Percentiles rank a stretch among this genome's conserved stretches.
Evolutionary conservation across 92 coral and sea anemone genomes (phyloP).

Genomic region (Epizoanthus scotinus): DNA sequence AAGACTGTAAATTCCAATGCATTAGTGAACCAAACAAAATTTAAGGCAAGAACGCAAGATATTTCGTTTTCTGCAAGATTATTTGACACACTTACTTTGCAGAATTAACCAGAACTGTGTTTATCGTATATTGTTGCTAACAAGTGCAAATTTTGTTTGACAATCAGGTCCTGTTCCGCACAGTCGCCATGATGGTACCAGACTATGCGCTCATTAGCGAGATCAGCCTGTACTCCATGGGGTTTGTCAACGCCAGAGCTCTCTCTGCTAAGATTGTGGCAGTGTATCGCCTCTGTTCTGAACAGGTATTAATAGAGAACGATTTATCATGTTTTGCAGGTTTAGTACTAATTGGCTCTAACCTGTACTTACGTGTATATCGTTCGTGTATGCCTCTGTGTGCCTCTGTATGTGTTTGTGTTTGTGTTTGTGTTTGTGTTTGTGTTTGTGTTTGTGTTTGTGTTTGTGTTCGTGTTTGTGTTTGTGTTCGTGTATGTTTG

Average conservation of each 20-base stretch:
- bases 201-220: constrained; percentile 97
- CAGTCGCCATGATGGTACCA: constrained; percentile 99
- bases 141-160: not conserved
- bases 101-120: not conserved
- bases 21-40: not conserved
- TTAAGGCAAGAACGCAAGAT: no score
- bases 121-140: not conserved
- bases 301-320: constrained; percentile 62
- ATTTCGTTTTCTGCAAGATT: no score
- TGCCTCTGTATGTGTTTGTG: no score
- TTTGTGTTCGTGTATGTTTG: no score
- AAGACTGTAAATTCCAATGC: not conserved
- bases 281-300: constrained; percentile 90
- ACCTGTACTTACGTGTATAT: not conserved
- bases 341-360: not conserved
- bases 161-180: constrained; percentile 87
- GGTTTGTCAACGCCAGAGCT: constrained; percentile 92
- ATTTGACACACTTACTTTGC: no score
- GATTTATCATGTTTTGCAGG: not conserved
- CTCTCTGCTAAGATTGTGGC: constrained; percentile 96
- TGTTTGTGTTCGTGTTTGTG: no score
- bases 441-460: no score
- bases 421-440: no score
- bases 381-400: no score
- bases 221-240: constrained; percentile 96